A percentile compares a stretch with the other conserved stretches of the same genome.
Conservation (phyloP, 1,140 invertebrate genomes). For the Mya arenaria region DNA sequence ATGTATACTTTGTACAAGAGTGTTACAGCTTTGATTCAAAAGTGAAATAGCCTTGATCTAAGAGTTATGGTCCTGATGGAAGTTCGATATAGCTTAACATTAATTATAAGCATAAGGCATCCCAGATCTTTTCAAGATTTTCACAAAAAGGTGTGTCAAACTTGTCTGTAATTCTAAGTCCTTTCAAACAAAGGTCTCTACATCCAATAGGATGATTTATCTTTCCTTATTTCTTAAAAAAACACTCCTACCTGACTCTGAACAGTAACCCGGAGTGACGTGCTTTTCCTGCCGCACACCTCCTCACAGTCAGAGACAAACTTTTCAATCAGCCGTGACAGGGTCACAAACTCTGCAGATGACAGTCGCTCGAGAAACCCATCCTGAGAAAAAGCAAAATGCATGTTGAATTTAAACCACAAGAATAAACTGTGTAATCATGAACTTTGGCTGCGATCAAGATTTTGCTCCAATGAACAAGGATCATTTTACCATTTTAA, state of each 20-base stretch:
- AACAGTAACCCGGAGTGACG: slow-evolving; percentile 90
- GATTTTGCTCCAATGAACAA: not conserved
- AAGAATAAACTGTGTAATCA: not conserved
- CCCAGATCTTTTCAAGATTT: too few relatives aligned
- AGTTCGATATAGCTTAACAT: too few relatives aligned
- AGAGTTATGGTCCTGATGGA: too few relatives aligned
- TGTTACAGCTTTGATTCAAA: too few relatives aligned
- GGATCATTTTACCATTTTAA: not conserved
- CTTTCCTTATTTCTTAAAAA: too few relatives aligned
- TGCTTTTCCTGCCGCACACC: slow-evolving; percentile 90
- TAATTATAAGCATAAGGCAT: too few relatives aligned
- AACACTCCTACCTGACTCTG: slow-evolving; percentile 86
- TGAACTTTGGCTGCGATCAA: not conserved
- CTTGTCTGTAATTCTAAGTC: too few relatives aligned
- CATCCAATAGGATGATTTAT: too few relatives aligned
- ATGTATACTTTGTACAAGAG: too few relatives aligned
- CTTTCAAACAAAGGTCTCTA: too few relatives aligned
- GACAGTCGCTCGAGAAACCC: slow-evolving; percentile 83
- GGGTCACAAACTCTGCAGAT: slow-evolving; percentile 88
- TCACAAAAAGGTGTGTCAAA: too few relatives aligned
- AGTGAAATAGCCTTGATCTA: too few relatives aligned
- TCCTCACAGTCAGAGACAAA: slow-evolving; percentile 90
- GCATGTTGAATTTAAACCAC: not conserved
- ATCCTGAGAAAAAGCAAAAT: slow-evolving; percentile 81
- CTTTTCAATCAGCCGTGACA: slow-evolving; percentile 90